Evolutionary conservation across 2,888 invertebrate species (phyloP).

Genomic region (Sesamia inferens): DNA sequence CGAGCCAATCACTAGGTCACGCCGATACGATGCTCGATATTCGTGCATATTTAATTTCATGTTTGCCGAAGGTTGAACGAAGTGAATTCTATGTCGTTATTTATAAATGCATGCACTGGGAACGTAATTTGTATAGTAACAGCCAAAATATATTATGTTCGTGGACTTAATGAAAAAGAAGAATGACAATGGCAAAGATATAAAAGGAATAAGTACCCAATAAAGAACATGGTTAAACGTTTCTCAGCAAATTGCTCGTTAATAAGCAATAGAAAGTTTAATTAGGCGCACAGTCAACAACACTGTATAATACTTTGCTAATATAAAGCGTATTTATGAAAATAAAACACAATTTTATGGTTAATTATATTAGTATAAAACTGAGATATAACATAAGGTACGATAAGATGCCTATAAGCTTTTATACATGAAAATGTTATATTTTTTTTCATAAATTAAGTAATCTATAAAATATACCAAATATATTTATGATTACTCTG

Average conservation of each 20-base stretch:
- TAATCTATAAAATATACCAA: too few species aligned
- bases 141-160: not conserved
- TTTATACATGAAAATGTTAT: too few species aligned
- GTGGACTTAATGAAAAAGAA: not conserved
- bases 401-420: not conserved
- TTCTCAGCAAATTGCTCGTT: constrained; percentile 18
- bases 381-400: too few species aligned
- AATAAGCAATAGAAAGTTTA: not conserved
- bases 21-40: constrained; percentile 27
- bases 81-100: constrained; percentile 22
- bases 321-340: not conserved
- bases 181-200: not conserved
- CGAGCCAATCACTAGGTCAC: constrained; percentile 47
- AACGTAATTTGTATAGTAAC: not conserved
- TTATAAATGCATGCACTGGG: constrained; percentile 13
- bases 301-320: too few species aligned
- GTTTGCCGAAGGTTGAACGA: constrained; percentile 25
- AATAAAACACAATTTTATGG: not conserved
- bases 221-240: constrained; percentile 11
- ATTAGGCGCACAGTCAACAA: not conserved
- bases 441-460: too few species aligned
- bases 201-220: constrained; percentile 4
- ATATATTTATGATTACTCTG: not conserved
- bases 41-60: constrained; percentile 56
- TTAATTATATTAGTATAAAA: too few species aligned